Base-by-base conservation (phyloP, 2,797 vertebrate genomes). In the Octomys mimax region DNA sequence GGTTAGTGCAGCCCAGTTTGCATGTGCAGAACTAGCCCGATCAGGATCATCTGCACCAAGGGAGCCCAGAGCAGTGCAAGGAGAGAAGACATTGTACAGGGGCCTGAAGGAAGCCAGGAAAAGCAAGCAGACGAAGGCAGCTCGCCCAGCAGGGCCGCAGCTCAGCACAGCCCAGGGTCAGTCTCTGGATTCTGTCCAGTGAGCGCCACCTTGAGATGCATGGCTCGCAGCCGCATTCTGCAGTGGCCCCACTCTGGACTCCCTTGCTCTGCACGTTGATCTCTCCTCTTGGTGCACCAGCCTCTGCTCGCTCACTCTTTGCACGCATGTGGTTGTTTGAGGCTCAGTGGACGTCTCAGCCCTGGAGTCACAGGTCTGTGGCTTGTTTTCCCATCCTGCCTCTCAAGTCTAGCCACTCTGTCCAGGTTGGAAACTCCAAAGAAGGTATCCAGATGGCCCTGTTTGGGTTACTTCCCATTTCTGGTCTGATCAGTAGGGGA, bases 121-220 rank as follows among this genome's bases (percentile, higher is more conserved):
- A 64, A 80, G 73, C 52, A 85, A 61, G 26, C 0, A 66, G 22
- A 61, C n/a, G 54, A 21, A 57, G 5, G 14, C 31, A 61, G 33
- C 18, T 6, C 61, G 84, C n/a, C 39, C 66, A 31, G 79, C 21
- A n/a, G 21, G 42, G 61, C 42, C 1, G 0, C 16, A 22, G 73
- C 49, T 11, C 36, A 1, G n/a, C 66, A 71, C 77, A 54, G 31
- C 77, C 26, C 49, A 1, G 0, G 14, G 42, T 42, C 61, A n/a
- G 77, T 75, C 12, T 36, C 0, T 6, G 6, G 68, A 3, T 0
- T 1, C 9, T 21, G 22, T 31, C 26, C 6, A 13, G 2, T 31
- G 66, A 26, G 5, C 2, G 3, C 19, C 31, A 0, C 22, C 12
- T 57, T 19, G 39, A 54, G 66, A 4, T 2, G 0, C 14, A 8